These are phyloP conservation scores for Drosophila imparisetae DNA, from an alignment of 2,888 invertebrate genomes.

Conservation along the genomic window DNA sequence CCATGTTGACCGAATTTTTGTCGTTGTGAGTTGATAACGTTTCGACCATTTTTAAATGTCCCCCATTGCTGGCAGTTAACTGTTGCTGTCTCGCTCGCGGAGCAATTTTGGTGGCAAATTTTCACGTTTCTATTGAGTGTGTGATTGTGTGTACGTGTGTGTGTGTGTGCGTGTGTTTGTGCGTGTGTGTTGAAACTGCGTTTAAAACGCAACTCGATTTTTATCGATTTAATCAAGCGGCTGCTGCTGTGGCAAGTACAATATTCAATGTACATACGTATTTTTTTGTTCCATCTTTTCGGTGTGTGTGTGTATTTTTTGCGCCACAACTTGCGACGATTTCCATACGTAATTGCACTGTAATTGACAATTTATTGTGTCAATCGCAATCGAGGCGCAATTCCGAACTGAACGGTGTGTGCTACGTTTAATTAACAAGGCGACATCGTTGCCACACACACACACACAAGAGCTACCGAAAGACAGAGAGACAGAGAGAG, in stretches of 20 bases:
- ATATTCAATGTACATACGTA: slow-evolving; percentile 12
- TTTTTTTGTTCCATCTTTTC: slow-evolving; percentile 18
- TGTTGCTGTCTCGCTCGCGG: background rate
- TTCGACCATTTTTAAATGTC: slow-evolving; percentile 60
- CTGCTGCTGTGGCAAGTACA: slow-evolving; percentile 38
- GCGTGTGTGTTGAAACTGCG: slow-evolving; percentile 55
- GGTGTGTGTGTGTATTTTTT: slow-evolving; percentile 27
- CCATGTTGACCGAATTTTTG: slow-evolving; percentile 72
- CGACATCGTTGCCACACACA: slow-evolving; percentile 67
- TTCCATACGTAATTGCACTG: slow-evolving; percentile 81
- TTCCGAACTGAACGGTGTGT: slow-evolving; percentile 63
- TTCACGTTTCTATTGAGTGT: slow-evolving; percentile 76
- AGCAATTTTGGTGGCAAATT: slow-evolving; percentile 51
- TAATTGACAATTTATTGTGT: slow-evolving; percentile 82
- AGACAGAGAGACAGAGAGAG: background rate
- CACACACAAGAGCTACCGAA: background rate
- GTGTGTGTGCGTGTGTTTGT: slow-evolving; percentile 1
- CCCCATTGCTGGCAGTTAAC: slow-evolving; percentile 12
- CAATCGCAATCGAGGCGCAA: slow-evolving; percentile 79
- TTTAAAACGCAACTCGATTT: slow-evolving; percentile 74
- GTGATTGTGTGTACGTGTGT: slow-evolving; percentile 51
- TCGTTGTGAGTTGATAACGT: slow-evolving; percentile 62
- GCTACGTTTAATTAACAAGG: slow-evolving; percentile 78
- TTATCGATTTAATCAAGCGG: slow-evolving; percentile 80
- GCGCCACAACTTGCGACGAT: slow-evolving; percentile 59